Evolutionary conservation across 2,797 vertebrate species (phyloP), one percentile per base, ranked within the genome.

Genomic region (Amniataba percoides): DNA sequence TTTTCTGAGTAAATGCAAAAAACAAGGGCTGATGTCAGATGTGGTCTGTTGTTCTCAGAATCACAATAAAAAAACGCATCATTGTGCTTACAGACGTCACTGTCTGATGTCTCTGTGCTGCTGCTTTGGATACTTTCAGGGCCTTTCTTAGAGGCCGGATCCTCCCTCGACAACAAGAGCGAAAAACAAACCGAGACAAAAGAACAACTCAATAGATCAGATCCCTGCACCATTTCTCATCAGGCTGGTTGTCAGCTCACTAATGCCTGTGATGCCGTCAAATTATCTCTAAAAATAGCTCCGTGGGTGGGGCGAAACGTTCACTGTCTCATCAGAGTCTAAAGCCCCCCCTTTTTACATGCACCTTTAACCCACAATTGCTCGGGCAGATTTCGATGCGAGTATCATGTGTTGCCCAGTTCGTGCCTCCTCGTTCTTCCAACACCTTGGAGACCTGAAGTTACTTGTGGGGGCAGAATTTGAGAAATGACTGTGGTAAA

Each of bases 251-350:
- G 49, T 85, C 60, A 57, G 69, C 34, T 81, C 74, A 23, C 80
- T 88, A 76, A 78, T 56, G 48, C 40, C 70, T 27, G 8, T 63
- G 57, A 75, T 65, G 68, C 34, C 55, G 57, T 77, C 77, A 85
- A 81, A 86, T 82, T 43, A 80, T 70, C 23, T 82, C 77, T 83
- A 77, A 80, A 84, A 78, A 88, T 88, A 89, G 67, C 58, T 65
- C 18, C 0, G 21, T 18, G 80, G 69, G 68, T 42, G 68, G 68
- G 46, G 52, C 25, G 1, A 45, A 77, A 59, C 1, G 6, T 19
- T 72, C 11, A n/a, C 7, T 19, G 61, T 76, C 51, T 73, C 45
- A 73, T 68, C 65, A 57, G 36, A 70, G 53, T 43, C 40, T 58
- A 27, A 63, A 72, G 3, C 31, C 27, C 13, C 4, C 1, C 3